Evolutionary conservation across 2,888 invertebrate genomes (phyloP), one percentile per base, ranked within the genome.

Genomic region (Brassicogethes aeneus): DNA sequence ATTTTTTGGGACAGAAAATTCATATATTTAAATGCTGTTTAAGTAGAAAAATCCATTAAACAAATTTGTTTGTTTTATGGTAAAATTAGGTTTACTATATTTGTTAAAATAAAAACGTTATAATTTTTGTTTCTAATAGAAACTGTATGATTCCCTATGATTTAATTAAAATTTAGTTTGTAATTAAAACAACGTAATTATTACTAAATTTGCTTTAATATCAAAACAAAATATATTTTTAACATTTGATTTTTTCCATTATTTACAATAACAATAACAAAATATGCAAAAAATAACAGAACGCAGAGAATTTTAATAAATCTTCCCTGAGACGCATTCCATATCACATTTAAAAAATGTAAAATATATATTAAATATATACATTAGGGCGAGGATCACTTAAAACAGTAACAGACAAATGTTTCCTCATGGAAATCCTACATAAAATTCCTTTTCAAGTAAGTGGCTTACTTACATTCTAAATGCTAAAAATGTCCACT

Each of bases 251-350:
- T 7, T 23, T 10, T 10, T 23, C 5, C 5, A 23, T 33, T 33
- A 29, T 13, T 33, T 33, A n/a, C 7, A 14, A 33, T 33, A 13
- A 33, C 14, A 13, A 33, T 33, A 23, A 23, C 23, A 23, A 23
- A 23, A 23, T 23, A 23, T 23, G 5, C 5, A 23, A 23, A 23
- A 23, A 23, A 23, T 23, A 23, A 23, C 23, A 23, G 56, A 55
- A 57, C 52, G 54, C 56, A 44, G 54, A 57, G 59, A 62, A 62
- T 44, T 54, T 53, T 58, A 56, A 56, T 57, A 52, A 60, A 61
- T 55, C 46, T 56, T 62, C 57, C 56, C 57, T 54, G 45, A 54
- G 50, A 15, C 37, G 52, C 56, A 57, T 49, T 46, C 58, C 49
- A 51, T 52, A 51, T 57, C 44, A 48, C 46, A 50, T 46, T 41